These are phyloP conservation scores for Benitochromis conjunctus DNA, from an alignment of 2,113 vertebrate genomes.

Conservation along the genomic window DNA sequence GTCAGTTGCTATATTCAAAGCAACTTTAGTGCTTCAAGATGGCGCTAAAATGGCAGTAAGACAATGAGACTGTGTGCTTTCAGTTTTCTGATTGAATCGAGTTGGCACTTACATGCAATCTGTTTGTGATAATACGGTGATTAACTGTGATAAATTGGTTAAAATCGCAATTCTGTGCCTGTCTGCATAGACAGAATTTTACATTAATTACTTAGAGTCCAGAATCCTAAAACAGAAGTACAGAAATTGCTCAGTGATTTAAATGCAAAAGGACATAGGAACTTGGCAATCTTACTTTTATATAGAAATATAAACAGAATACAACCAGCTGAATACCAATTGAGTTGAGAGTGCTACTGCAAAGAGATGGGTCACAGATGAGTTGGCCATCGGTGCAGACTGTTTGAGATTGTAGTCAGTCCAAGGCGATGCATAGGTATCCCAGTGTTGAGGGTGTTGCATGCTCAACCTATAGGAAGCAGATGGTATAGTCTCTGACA, in stretches of 20 bases:
- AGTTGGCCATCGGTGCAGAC: neutral
- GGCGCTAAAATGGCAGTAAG: too few relatives aligned
- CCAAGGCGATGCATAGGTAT: neutral
- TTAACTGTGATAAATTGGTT: too few relatives aligned
- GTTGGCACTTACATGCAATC: too few relatives aligned
- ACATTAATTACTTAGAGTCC: neutral
- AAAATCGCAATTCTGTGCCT: too few relatives aligned
- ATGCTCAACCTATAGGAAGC: neutral
- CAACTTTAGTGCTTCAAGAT: too few relatives aligned
- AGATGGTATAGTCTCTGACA: neutral
- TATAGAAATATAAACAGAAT: too few relatives aligned
- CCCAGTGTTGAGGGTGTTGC: neutral
- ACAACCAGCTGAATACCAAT: neutral
- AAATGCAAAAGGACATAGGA: neutral
- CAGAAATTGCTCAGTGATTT: neutral
- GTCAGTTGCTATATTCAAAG: too few relatives aligned
- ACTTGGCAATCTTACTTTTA: neutral
- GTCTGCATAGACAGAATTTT: too few relatives aligned
- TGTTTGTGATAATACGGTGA: too few relatives aligned
- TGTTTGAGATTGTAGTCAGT: neutral
- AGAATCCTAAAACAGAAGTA: neutral
- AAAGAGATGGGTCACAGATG: neutral
- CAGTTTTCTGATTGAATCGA: too few relatives aligned
- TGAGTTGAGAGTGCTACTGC: neutral
- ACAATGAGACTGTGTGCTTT: too few relatives aligned